phyloP scores from a whole-genome alignment of 92 coral and sea anemone species.

The Paragorgia papillata region DNA sequence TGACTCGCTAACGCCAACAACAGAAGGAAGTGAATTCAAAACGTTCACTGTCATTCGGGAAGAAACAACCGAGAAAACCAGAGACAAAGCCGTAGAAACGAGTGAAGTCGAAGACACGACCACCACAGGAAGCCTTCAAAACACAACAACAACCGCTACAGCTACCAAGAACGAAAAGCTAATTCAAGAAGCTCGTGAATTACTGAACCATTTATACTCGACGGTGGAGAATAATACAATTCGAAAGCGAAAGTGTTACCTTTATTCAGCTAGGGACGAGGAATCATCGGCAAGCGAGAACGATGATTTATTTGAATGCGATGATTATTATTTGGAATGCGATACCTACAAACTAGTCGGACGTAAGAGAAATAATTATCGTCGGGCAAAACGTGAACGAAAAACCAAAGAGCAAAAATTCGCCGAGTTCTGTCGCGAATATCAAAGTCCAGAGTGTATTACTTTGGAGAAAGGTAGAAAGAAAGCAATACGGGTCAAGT shows the following conservation, averaged over 20 bases:
- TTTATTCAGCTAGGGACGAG: neutral
- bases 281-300: slow-evolving; percentile 4
- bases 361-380: neutral
- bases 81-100: neutral
- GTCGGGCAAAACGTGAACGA: slow-evolving; percentile 21
- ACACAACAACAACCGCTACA: too few species aligned
- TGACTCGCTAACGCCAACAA: neutral
- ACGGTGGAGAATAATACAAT: neutral
- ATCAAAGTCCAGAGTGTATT: neutral
- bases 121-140: too few species aligned
- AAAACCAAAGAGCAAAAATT: slow-evolving; percentile 23
- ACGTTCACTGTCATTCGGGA: neutral
- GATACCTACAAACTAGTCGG: neutral
- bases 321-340: slow-evolving; percentile 20
- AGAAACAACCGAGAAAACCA: neutral
- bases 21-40: neutral
- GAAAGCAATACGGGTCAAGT: slow-evolving; percentile 18
- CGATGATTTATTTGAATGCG: slow-evolving; percentile 14
- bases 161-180: neutral
- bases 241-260: neutral
- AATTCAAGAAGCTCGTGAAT: slow-evolving; percentile 3
- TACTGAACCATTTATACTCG: slow-evolving; percentile 7
- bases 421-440: slow-evolving; percentile 17
- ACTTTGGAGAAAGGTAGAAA: slow-evolving; percentile 3
- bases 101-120: too few species aligned